Conservation (phyloP, 2,797 vertebrate species). For the Xiphophorus birchmanni region DNA sequence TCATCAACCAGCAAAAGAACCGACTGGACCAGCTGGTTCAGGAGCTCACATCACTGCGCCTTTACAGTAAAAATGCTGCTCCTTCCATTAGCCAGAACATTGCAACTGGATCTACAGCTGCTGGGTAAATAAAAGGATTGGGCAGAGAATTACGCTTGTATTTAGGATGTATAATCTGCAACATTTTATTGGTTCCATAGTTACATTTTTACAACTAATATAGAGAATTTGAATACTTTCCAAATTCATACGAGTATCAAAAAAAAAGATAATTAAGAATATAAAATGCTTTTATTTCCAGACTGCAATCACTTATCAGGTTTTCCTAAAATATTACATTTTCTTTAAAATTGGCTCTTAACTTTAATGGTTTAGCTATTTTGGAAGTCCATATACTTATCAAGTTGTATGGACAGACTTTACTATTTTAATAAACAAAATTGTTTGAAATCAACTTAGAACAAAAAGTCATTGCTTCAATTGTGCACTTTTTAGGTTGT, state of each 20-base stretch:
- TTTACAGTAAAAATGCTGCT: constrained; percentile 85
- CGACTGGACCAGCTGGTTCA: constrained; percentile 86
- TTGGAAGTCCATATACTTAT: background rate
- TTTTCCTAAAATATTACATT: background rate
- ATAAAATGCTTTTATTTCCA: background rate
- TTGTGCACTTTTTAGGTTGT: background rate
- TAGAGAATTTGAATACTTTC: background rate
- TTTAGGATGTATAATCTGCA: background rate
- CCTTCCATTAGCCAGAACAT: constrained; percentile 34
- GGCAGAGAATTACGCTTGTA: background rate
- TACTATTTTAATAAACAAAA: background rate
- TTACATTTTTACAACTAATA: background rate
- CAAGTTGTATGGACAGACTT: background rate
- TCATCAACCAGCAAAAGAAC: constrained; percentile 94
- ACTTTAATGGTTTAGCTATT: background rate
- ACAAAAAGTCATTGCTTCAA: background rate
- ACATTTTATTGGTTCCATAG: background rate
- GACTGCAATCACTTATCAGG: background rate
- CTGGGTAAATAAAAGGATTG: constrained; percentile 38
- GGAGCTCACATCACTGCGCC: constrained; percentile 86
- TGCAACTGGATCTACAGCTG: constrained; percentile 32
- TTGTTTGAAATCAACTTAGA: background rate
- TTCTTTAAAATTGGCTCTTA: background rate
- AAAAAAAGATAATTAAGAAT: background rate
- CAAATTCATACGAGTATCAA: background rate